Percentiles rank a stretch among this genome's conserved stretches.
Conservation (phyloP, 2,113 vertebrate genomes). For the Zosterops japonicus region DNA sequence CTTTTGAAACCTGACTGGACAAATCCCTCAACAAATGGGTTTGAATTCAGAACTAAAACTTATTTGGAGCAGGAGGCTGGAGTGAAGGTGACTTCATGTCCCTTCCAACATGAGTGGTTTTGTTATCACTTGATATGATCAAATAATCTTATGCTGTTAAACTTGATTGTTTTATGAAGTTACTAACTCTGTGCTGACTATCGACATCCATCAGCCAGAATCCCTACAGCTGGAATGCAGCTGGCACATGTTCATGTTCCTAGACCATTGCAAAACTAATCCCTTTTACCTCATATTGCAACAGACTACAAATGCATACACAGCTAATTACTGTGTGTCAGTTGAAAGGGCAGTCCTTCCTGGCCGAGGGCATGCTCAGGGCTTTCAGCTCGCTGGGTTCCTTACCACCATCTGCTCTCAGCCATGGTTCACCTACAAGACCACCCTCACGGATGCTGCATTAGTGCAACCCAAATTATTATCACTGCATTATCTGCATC, state of each 20-base stretch:
- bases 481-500: not conserved
- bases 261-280: slow-evolving; percentile 65
- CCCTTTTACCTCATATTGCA: slow-evolving; percentile 71
- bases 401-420: not conserved
- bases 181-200: slow-evolving; percentile 17
- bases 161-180: slow-evolving; percentile 27
- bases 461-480: not conserved
- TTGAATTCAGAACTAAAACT: not conserved
- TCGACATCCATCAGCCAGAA: slow-evolving; percentile 54
- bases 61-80: not conserved
- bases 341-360: slow-evolving; percentile 61
- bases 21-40: not conserved
- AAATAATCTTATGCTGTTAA: not conserved
- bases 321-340: slow-evolving; percentile 61
- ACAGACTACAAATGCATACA: slow-evolving; percentile 60
- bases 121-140: not conserved
- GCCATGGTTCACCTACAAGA: not conserved
- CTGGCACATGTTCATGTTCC: slow-evolving; percentile 55
- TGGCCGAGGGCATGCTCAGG: not conserved
- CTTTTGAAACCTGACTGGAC: not conserved
- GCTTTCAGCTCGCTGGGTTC: not conserved
- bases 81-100: rapidly evolving
- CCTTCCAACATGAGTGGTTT: not conserved
- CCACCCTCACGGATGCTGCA: not conserved
- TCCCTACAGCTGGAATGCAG: slow-evolving; percentile 64